phyloP scores from a whole-genome alignment of 2,113 vertebrate genomes.

The Pionites leucogaster region DNA sequence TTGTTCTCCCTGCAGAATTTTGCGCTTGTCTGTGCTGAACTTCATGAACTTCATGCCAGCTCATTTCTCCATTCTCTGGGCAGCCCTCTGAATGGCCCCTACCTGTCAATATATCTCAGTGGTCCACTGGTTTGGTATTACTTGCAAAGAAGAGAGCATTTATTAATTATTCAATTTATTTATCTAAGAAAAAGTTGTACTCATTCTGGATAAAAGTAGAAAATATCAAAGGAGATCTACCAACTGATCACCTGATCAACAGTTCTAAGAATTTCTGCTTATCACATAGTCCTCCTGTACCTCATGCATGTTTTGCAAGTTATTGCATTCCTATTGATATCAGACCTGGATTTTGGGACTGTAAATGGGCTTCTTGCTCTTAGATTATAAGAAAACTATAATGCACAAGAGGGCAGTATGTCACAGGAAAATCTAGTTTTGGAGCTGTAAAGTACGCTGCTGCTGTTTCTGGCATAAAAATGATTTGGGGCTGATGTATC shows the following conservation, averaged over 20 bases:
- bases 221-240: background rate
- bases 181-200: background rate
- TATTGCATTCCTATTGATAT: background rate
- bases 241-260: background rate
- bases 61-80: background rate
- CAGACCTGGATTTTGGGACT: background rate
- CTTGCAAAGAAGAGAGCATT: background rate
- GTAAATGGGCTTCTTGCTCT: background rate
- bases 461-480: slow-evolving; percentile 14
- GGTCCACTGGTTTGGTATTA: background rate
- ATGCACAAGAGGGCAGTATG: slow-evolving; percentile 78
- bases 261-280: background rate
- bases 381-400: background rate
- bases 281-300: background rate
- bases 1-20: background rate
- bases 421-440: slow-evolving; percentile 49
- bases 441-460: background rate
- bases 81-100: background rate
- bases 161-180: background rate
- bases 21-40: background rate
- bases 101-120: background rate
- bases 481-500: slow-evolving; percentile 37
- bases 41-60: background rate
- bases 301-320: background rate
- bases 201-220: background rate